phyloP scores from a whole-genome alignment of 2,888 invertebrate genomes.

The Cynaeus angustus region DNA sequence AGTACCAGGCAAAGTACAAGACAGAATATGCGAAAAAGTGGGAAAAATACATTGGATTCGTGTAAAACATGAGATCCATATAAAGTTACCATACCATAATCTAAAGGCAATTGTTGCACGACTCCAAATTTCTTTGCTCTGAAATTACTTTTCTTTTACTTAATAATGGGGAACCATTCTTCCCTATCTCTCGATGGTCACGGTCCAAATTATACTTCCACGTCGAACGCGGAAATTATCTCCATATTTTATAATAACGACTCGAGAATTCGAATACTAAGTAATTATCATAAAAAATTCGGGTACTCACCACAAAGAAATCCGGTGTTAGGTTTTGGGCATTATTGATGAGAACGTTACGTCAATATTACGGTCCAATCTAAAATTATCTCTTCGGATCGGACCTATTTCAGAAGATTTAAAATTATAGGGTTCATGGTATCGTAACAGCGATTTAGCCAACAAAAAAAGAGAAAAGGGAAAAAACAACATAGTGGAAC shows the following conservation, averaged over 20 bases:
- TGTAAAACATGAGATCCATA: too few relatives aligned
- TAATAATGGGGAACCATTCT: slow-evolving; percentile 17
- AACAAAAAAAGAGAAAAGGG: slow-evolving; percentile 20
- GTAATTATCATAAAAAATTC: slow-evolving; percentile 29
- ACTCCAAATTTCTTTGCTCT: not conserved
- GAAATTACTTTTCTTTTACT: not conserved
- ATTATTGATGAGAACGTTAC: slow-evolving; percentile 29
- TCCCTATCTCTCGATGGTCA: slow-evolving; percentile 1
- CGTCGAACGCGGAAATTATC: slow-evolving; percentile 28
- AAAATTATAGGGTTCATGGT: slow-evolving; percentile 31
- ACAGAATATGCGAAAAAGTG: too few relatives aligned
- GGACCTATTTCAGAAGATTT: slow-evolving; percentile 35
- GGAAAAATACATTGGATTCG: too few relatives aligned
- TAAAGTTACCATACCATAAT: too few relatives aligned
- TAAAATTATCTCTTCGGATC: slow-evolving; percentile 34
- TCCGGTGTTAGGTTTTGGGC: slow-evolving; percentile 17
- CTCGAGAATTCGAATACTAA: slow-evolving; percentile 4
- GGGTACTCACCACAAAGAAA: slow-evolving; percentile 18
- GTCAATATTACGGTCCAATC: slow-evolving; percentile 33
- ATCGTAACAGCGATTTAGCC: slow-evolving; percentile 24
- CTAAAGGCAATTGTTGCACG: not conserved
- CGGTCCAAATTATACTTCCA: slow-evolving; percentile 26
- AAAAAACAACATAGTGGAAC: slow-evolving; percentile 19
- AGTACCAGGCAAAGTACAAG: too few relatives aligned
- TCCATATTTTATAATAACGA: slow-evolving; percentile 10